A percentile compares a stretch with the other conserved stretches of the same genome.
Conservation (phyloP, 2,888 invertebrate species). For the Eurytoma californica region DNA sequence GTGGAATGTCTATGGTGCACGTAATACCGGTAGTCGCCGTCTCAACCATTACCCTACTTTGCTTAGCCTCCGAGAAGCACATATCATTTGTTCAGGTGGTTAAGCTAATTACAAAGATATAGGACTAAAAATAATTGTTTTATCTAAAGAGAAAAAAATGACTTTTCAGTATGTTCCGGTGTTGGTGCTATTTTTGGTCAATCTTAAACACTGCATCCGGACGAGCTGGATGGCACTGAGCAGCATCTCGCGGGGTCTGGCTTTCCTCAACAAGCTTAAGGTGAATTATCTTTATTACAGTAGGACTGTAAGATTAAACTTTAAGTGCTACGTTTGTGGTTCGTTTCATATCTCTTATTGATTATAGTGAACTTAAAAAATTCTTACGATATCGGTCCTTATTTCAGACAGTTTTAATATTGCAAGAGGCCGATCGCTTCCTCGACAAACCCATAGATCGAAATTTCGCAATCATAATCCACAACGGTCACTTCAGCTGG, state of each 20-base stretch:
- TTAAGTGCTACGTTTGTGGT: no score
- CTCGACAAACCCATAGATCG: slow-evolving; percentile 73
- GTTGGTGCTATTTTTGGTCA: slow-evolving; percentile 61
- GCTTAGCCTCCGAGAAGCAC: slow-evolving; percentile 58
- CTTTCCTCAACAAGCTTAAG: slow-evolving; percentile 66
- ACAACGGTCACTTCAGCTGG: slow-evolving; percentile 76
- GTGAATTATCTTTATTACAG: slow-evolving; percentile 50
- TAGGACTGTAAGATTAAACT: neutral
- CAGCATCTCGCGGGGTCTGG: slow-evolving; percentile 64
- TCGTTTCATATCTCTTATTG: neutral
- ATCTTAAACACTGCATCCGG: slow-evolving; percentile 63
- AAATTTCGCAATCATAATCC: slow-evolving; percentile 74
- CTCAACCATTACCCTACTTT: slow-evolving; percentile 59
- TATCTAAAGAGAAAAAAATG: neutral
- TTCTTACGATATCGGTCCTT: neutral
- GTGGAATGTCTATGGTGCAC: slow-evolving; percentile 64
- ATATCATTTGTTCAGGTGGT: slow-evolving; percentile 59
- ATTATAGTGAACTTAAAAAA: neutral
- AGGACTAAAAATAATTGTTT: no score
- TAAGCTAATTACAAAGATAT: neutral
- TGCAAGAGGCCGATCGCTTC: slow-evolving; percentile 75
- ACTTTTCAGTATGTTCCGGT: slow-evolving; percentile 61
- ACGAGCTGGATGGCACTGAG: slow-evolving; percentile 65
- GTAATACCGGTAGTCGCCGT: slow-evolving; percentile 62
- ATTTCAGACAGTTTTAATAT: slow-evolving; percentile 69